phyloP scores from a whole-genome alignment of 2,797 vertebrate species.

The Megaceryle alcyon region DNA sequence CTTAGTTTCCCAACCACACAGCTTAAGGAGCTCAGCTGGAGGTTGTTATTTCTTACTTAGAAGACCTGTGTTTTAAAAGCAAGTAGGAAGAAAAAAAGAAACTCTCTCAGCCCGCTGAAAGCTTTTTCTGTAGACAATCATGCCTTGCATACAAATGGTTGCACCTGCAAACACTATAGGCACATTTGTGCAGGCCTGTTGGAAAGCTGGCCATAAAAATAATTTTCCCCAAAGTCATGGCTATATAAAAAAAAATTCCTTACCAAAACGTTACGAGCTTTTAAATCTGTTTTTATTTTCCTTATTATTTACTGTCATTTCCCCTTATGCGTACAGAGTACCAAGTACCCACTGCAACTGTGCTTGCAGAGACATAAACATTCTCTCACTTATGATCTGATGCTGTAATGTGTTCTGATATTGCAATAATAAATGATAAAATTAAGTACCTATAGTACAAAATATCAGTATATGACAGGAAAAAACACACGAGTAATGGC shows the following conservation, averaged over 20 bases:
- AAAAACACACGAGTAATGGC: background rate
- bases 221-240: slow-evolving; percentile 35
- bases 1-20: background rate
- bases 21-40: slow-evolving; percentile 38
- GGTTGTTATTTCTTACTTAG: slow-evolving; percentile 22
- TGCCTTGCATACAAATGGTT: background rate
- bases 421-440: slow-evolving; percentile 67
- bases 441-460: slow-evolving; percentile 54
- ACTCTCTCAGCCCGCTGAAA: slow-evolving; percentile 3
- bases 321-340: background rate
- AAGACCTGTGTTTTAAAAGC: slow-evolving; percentile 31
- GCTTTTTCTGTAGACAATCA: slow-evolving; percentile 9
- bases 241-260: slow-evolving; percentile 14
- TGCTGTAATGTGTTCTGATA: slow-evolving; percentile 47
- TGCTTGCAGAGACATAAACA: slow-evolving; percentile 56
- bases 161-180: slow-evolving; percentile 16
- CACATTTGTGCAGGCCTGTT: background rate
- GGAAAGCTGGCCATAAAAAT: slow-evolving; percentile 45
- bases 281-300: slow-evolving; percentile 66
- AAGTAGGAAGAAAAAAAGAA: slow-evolving; percentile 7
- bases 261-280: slow-evolving; percentile 32
- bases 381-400: slow-evolving; percentile 13
- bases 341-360: background rate
- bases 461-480: background rate
- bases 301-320: slow-evolving; percentile 58